A percentile compares a stretch with the other conserved stretches of the same genome.
Evolutionary conservation across 2,888 invertebrate genomes (phyloP).

Genomic region (Augiades crinisus): DNA sequence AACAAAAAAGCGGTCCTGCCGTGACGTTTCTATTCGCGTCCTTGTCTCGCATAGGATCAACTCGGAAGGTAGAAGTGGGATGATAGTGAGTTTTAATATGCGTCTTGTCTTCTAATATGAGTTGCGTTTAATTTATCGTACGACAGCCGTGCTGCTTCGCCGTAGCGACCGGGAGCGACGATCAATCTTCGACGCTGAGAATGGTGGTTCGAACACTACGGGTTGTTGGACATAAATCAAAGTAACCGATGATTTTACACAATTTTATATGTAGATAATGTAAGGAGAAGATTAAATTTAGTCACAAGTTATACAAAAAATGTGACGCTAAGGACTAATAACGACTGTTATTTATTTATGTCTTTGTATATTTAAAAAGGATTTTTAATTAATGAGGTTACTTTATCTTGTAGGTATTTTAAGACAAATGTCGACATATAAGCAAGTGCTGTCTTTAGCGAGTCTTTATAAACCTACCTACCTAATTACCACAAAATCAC

Average conservation of each 20-base stretch:
- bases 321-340: too few relatives aligned
- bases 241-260: slow-evolving; percentile 35
- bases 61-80: slow-evolving; percentile 56
- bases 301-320: too few relatives aligned
- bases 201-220: slow-evolving; percentile 46
- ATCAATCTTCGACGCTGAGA: slow-evolving; percentile 66
- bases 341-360: too few relatives aligned
- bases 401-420: too few relatives aligned
- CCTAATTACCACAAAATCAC: too few relatives aligned
- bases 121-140: slow-evolving; percentile 76
- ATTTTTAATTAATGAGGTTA: too few relatives aligned
- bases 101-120: slow-evolving; percentile 64
- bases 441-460: too few relatives aligned
- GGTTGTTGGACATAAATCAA: slow-evolving; percentile 47
- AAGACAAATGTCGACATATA: too few relatives aligned
- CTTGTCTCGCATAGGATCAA: slow-evolving; percentile 54
- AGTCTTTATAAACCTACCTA: too few relatives aligned
- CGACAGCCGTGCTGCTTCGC: slow-evolving; percentile 69
- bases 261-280: slow-evolving; percentile 1
- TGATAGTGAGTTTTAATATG: slow-evolving; percentile 59
- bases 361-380: too few relatives aligned
- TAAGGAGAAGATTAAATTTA: too few relatives aligned
- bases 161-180: slow-evolving; percentile 55
- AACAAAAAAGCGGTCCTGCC: slow-evolving; percentile 72
- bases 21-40: slow-evolving; percentile 55